Evolutionary conservation across 2,888 invertebrate genomes (phyloP), one percentile per base, ranked within the genome.

Genomic region (Thelaira solivaga): DNA sequence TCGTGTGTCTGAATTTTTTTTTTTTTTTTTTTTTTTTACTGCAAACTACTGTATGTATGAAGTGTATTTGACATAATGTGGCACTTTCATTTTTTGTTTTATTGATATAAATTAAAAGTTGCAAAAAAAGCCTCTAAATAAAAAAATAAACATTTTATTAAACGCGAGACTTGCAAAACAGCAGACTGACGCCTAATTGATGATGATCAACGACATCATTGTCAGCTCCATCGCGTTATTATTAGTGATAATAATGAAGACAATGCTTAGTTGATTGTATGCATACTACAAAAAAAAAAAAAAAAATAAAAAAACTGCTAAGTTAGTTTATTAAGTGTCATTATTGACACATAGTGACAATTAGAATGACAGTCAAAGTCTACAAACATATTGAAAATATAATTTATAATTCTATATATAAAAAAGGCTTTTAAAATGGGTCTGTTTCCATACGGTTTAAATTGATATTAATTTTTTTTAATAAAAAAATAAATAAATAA

Each of bases 51-150:
- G 39, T 31, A 20, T 61, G 10, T 4, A 4, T 34, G 59, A 34
- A 74, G 67, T 69, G 75, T 78, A 77, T 79, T 78, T 81, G 80
- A 82, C 80, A 80, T 76, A 78, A 81, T 77, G 45, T 81, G 82
- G 80, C 81, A 82, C 81, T 81, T 80, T 82, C 80, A 80, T 71
- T 81, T 80, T 80, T 61, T 41, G 53, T 72, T 72, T 80, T 74
- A 81, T 80, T 79, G 65, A 81, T 81, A 82, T 81, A 82, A 82
- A 82, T 82, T 82, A 81, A 78, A 76, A 73, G 79, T 73, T 75
- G 69, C 26, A 73, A 71, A n/a, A 71, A 71, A 67, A 57, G 62
- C 47, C 68, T 75, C 55, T 68, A 68, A 53, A 62, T 53, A 49
- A 57, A 64, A 69, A 53, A 36, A 53, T 16, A 31, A 22, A 36